Evolutionary conservation across 2,888 invertebrate genomes (phyloP).

Genomic region (Limnephilus lunatus): DNA sequence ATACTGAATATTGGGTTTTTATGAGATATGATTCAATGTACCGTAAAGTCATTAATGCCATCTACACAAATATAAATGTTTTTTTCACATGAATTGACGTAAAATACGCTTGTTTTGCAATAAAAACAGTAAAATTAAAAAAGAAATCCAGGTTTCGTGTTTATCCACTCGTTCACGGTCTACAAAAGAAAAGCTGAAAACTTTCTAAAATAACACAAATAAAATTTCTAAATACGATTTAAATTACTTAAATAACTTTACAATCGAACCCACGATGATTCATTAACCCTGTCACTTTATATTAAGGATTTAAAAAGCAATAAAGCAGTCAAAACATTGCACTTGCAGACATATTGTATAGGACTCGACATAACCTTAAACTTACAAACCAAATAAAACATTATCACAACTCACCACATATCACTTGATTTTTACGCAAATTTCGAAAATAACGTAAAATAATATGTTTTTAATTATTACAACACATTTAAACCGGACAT

Average conservation of each 20-base stretch:
- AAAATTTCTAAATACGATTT: background rate
- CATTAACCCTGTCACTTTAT: background rate
- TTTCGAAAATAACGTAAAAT: background rate
- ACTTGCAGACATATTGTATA: constrained; percentile 9
- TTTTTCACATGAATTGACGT: no score
- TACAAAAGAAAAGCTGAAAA: background rate
- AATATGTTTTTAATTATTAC: background rate
- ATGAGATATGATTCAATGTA: background rate
- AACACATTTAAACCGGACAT: background rate
- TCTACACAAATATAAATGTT: background rate
- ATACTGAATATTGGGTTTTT: background rate
- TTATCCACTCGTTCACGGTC: background rate
- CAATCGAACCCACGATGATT: background rate
- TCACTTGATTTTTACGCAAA: constrained; percentile 15
- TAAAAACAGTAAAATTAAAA: background rate
- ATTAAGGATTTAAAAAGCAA: background rate
- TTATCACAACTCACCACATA: constrained; percentile 40
- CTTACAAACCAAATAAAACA: background rate
- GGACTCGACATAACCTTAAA: constrained; percentile 10
- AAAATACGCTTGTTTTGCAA: background rate
- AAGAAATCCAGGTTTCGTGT: background rate
- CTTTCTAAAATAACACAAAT: constrained; percentile 5
- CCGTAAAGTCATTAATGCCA: background rate
- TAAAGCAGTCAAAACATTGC: constrained; percentile 5
- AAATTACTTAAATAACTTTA: background rate